Conservation (phyloP, 2,113 vertebrate genomes). For the Tauraco erythrolophus region DNA sequence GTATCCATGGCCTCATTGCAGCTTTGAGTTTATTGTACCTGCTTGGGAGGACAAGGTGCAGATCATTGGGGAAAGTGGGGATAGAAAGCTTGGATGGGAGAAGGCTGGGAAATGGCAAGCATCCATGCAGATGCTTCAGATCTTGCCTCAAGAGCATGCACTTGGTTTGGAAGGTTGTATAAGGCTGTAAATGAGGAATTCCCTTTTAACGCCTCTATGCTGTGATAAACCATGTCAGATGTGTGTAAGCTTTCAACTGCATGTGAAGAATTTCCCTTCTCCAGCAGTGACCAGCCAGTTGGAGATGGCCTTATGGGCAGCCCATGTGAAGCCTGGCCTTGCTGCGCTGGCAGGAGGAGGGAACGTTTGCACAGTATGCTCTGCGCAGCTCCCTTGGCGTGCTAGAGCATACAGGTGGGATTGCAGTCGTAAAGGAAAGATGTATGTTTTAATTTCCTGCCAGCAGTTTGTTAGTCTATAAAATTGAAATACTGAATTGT, state of each 20-base stretch:
- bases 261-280: neutral
- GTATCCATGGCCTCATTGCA: rapidly evolving
- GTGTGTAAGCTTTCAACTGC: neutral
- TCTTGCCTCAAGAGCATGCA: rapidly evolving
- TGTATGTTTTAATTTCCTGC: constrained; percentile 40
- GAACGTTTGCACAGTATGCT: neutral
- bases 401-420: neutral
- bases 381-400: neutral
- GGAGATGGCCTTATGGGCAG: neutral
- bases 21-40: neutral
- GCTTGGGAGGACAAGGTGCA: neutral
- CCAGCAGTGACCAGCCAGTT: neutral
- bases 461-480: constrained; percentile 48
- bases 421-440: constrained; percentile 17
- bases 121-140: too few species aligned
- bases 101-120: neutral
- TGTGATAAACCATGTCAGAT: neutral
- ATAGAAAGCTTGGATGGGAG: neutral
- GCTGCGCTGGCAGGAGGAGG: neutral
- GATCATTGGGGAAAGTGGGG: neutral
- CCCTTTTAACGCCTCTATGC: neutral
- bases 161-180: neutral
- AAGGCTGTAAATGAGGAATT: neutral
- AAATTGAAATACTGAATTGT: constrained; percentile 30
- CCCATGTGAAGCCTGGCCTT: neutral